Base-by-base conservation (phyloP, 2,113 vertebrate genomes). In the Erpornis zantholeuca region DNA sequence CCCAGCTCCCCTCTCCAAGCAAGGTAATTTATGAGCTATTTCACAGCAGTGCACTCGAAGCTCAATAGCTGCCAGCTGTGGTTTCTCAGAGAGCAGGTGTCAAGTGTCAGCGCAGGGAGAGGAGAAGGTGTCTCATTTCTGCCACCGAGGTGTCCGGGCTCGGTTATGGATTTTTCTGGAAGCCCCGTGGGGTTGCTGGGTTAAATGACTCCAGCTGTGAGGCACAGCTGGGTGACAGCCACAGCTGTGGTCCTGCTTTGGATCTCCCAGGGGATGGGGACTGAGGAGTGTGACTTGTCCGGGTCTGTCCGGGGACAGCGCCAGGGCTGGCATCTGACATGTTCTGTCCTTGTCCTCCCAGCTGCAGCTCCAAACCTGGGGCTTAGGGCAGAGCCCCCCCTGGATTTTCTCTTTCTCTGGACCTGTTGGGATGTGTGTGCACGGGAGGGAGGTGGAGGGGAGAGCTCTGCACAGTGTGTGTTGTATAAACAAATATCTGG, bases 401-500 rank as follows among this genome's bases (percentile, higher is more conserved):
- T 23, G 59, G 29, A 1, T 56, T 44, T 66, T 70, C 33, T 77
- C 59, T 19, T 79, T 25, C 69, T 47, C 61, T 65, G 57, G 78
- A 59, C 15, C 84, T 33, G 47, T 19, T 60, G 68, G 73, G 47
- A 35, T 56, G 56, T 69, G 88, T 77, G 61, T n/a, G 73, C 54
- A 47, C n/a, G 5, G 23, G 53, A 70, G 64, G 71, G 79, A 66
- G 88, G 14, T 12, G 45, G 12, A 9, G 69, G 52, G 75, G 49
- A 93, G 61, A 91, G 86, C 16, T 79, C 59, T 80, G 85, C 95
- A 76, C 88, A 66, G 90, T 19, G 70, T 61, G 78, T 23, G 6
- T 16, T 96, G 84, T 33, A 28, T 65, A 96, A 97, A 97, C 96
- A 97, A 97, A 65, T 14, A 59, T 68, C 92, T 60, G 59, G 85